Conservation (phyloP, 2,797 vertebrate species). For the Pseudochirops corinnae region DNA sequence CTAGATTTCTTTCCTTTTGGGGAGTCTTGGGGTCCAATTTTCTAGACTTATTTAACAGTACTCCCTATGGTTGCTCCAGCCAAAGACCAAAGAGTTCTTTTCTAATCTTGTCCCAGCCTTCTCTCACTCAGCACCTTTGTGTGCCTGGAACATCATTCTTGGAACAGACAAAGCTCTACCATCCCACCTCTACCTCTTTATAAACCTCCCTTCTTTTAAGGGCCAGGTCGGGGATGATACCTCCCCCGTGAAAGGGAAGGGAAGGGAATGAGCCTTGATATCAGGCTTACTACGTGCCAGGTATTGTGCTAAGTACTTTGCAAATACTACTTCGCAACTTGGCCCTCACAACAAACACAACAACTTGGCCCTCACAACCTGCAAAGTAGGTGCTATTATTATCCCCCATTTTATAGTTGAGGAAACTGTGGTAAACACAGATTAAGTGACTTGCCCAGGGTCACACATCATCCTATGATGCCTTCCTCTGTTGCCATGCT, state of each 20-base stretch:
- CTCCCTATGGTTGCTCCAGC: background rate
- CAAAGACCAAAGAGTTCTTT: background rate
- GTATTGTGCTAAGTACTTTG: background rate
- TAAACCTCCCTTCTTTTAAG: background rate
- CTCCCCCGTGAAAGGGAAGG: background rate
- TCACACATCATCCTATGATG: background rate
- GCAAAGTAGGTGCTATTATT: background rate
- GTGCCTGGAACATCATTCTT: background rate
- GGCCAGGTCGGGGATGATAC: background rate
- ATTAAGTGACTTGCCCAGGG: background rate
- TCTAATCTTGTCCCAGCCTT: background rate
- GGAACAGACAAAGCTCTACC: background rate
- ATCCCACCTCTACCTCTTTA: background rate
- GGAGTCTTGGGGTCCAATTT: background rate
- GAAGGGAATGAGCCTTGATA: background rate
- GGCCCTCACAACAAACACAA: background rate
- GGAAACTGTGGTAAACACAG: background rate
- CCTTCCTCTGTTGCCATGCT: background rate
- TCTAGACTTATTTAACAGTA: background rate
- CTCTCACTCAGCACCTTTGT: background rate
- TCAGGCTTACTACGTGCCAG: background rate
- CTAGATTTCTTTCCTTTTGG: background rate
- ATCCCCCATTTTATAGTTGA: background rate
- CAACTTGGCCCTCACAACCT: background rate
- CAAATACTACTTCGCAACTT: background rate